These are phyloP conservation scores for Dipodomys merriami DNA, from an alignment of 2,113 vertebrate genomes.

Conservation along the genomic window DNA sequence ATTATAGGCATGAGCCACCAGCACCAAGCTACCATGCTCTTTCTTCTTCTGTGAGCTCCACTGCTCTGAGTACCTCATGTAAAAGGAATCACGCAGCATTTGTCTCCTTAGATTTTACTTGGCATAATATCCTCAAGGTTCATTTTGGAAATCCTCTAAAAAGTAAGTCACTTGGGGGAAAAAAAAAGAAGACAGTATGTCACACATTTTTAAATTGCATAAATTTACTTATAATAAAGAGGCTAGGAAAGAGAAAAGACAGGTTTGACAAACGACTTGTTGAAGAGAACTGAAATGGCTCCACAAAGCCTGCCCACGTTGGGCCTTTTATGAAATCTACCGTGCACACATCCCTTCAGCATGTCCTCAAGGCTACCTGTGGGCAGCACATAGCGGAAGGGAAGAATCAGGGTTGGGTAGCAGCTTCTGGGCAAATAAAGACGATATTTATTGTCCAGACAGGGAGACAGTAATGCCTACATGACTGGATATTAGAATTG, in stretches of 20 bases:
- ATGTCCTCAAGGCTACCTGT: neutral
- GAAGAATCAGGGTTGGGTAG: slow-evolving; percentile 37
- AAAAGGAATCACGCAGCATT: neutral
- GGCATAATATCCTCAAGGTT: neutral
- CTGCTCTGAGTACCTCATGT: neutral
- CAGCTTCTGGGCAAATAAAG: neutral
- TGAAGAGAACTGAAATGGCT: slow-evolving; percentile 7
- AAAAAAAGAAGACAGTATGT: neutral
- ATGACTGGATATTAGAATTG: too few species aligned
- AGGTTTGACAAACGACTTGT: slow-evolving; percentile 8
- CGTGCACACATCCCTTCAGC: neutral
- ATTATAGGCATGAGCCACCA: too few species aligned
- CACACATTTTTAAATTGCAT: slow-evolving; percentile 32
- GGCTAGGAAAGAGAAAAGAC: neutral
- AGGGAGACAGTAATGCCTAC: neutral
- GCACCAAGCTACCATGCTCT: neutral
- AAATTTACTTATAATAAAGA: slow-evolving; percentile 28
- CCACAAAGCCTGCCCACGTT: neutral
- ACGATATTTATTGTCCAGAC: neutral
- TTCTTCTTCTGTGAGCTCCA: neutral
- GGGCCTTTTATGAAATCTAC: neutral
- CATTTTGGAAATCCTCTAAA: neutral
- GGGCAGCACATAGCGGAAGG: neutral
- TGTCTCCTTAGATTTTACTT: neutral
- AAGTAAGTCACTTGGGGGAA: neutral